Evolutionary conservation across 2,888 invertebrate genomes (phyloP), one percentile per base, ranked within the genome.

Genomic region (Heliconius sara): DNA sequence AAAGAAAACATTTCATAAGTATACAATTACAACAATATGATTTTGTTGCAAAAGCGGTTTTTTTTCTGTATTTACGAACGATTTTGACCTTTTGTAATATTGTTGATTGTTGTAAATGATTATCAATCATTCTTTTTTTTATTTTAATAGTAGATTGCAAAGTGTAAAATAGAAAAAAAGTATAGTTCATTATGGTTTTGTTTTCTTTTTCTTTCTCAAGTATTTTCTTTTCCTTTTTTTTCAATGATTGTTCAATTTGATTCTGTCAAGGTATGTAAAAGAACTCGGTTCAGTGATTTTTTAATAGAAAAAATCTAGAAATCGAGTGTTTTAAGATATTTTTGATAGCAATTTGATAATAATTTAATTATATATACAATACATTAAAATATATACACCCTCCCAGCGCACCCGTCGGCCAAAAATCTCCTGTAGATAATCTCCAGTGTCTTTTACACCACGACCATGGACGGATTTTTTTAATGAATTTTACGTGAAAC

Each of bases 231-330:
- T 75, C 27, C 68, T 75, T 65, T 60, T 70, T 68, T 43, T 79
- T 68, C 13, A 52, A 66, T 68, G 30, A 80, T 79, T 85, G 79
- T 78, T 88, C 87, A 82, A 87, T 89, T 91, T 90, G 82, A 84
- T 84, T 81, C 87, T 85, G 81, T 83, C 85, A 82, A 83, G 89
- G 84, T 73, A 3, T 71, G 86, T 65, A 60, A 81, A 81, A 81
- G 93, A 87, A 92, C 93, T 90, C 88, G 89, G 88, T 93, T 94
- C 85, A 88, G 89, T 91, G 93, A 86, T 91, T 93, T 95, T 94
- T 93, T 90, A 13, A 84, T 43, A 66, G 27, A 93, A 94, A 94
- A 95, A 93, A 87, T 91, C 92, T 88, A 93, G 83, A 87, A 94
- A 91, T 91, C 87, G 90, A 92, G 93, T 79, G 92, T 83, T 34